These are phyloP conservation scores for Tetheella fluctuosa DNA, from an alignment of 2,888 invertebrate genomes.

Conservation along the genomic window DNA sequence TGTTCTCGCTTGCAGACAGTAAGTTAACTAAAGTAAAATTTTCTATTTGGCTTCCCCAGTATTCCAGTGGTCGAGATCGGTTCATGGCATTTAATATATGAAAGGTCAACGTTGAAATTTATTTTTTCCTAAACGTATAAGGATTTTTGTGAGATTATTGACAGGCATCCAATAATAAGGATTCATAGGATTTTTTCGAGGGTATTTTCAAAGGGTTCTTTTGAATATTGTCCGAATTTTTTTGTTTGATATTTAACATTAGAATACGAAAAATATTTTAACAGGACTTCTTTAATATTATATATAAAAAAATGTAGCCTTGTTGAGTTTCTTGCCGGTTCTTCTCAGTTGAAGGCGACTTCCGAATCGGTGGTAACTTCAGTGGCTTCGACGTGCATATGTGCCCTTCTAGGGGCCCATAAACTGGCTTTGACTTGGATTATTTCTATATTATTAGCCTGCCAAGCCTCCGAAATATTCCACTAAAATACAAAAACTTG, in stretches of 20 bases:
- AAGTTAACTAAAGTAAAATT: neutral
- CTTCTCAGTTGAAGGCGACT: too few relatives aligned
- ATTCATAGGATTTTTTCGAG: neutral
- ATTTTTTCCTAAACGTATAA: constrained; percentile 1
- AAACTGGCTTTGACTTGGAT: too few relatives aligned
- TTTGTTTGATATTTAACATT: neutral
- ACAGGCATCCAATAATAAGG: neutral
- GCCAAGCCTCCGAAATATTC: too few relatives aligned
- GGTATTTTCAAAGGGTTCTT: constrained; percentile 1
- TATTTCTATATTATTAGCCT: too few relatives aligned
- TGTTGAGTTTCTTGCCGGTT: too few relatives aligned
- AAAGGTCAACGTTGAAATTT: constrained; percentile 1
- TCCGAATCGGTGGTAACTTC: too few relatives aligned
- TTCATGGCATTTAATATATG: neutral
- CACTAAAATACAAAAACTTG: too few relatives aligned
- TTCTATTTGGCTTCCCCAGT: neutral
- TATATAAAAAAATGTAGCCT: neutral
- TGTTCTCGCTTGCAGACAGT: too few relatives aligned
- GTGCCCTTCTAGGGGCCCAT: too few relatives aligned
- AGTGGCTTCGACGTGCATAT: too few relatives aligned
- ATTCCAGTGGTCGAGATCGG: neutral
- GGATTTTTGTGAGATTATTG: neutral
- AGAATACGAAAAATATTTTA: neutral
- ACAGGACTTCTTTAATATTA: neutral
- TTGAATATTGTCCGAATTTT: neutral